phyloP scores from a whole-genome alignment of 1,140 invertebrate species.

The Artemia franciscana region DNA sequence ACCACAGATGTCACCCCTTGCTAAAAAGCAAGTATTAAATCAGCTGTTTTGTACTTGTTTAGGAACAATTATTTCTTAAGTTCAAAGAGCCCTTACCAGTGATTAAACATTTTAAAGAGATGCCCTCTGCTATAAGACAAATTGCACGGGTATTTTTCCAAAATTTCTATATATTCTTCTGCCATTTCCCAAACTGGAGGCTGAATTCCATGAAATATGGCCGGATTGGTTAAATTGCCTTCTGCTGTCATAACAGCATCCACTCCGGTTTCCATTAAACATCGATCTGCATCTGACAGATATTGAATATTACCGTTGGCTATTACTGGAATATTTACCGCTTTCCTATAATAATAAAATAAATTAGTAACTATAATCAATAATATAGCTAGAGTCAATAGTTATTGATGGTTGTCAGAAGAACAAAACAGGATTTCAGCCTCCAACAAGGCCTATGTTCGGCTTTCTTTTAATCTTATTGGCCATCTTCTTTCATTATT shows the following conservation, averaged over 20 bases:
- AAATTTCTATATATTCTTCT: slow-evolving; percentile 64
- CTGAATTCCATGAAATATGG: slow-evolving; percentile 44
- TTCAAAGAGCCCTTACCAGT: too few species aligned
- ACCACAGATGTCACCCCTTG: too few species aligned
- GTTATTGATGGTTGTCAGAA: too few species aligned
- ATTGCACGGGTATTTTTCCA: slow-evolving; percentile 64
- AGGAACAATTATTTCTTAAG: too few species aligned
- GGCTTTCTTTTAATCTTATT: too few species aligned
- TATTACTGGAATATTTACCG: slow-evolving; percentile 72
- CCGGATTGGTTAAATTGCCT: slow-evolving; percentile 86
- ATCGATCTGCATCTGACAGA: slow-evolving; percentile 59
- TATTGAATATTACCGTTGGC: slow-evolving; percentile 96
- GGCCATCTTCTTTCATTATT: too few species aligned
- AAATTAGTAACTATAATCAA: too few species aligned
- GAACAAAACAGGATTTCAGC: too few species aligned
- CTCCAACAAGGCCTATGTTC: too few species aligned
- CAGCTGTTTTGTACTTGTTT: too few species aligned
- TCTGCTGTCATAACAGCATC: slow-evolving; percentile 77
- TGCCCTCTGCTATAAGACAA: slow-evolving; percentile 74
- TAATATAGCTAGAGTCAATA: not conserved
- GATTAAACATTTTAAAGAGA: slow-evolving; percentile 89
- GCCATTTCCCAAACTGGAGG: slow-evolving; percentile 71
- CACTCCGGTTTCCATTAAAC: slow-evolving; percentile 60
- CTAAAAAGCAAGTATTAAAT: too few species aligned
- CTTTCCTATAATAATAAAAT: slow-evolving; percentile 33